Evolutionary conservation across 2,888 invertebrate species (phyloP), one percentile per base, ranked within the genome.

Genomic region (Lycophotia porphyrea): DNA sequence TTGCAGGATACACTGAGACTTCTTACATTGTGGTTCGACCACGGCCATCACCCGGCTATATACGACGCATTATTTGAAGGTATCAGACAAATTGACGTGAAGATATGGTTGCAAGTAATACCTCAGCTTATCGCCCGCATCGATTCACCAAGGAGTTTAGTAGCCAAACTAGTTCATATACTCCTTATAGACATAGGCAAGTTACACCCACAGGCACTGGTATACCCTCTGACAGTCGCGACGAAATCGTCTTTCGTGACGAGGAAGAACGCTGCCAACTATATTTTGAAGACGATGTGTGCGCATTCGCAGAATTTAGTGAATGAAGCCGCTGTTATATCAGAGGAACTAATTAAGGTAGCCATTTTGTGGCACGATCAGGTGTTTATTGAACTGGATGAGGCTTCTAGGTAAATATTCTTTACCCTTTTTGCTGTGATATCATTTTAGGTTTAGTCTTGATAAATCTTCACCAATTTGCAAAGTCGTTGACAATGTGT

Each of bases 281-380:
- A 99, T 92, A 98, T 99, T 65, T 95, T 99, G 76, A 98, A 98
- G 90, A 98, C 98, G 21, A 99, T 99, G 99, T 98, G 98, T 87
- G 99, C 99, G 80, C 99, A 99, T 93, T 99, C 99, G 72, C 98
- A 98, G 39, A 98, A 97, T 34, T 96, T 99, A 47, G 99, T 99
- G 5, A 98, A 98, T 84, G 99, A 99, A 93, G 99, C 99, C 0
- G 97, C 99, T 88, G 97, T 99, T 97, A 99, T 99, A 85, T 98
- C 99, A 70, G 99, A 99, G 87, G 99, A 99, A 93, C 96, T 99
- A 84, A 99, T 99, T 76, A 97, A 99, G 75, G 99, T 99, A 0
- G 99, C 99, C 5, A 99, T 99, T 89, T 96, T 99, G 74, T 99
- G 99, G 99, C 99, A 99, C 91, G 99, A 99, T 93, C 98, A 99